Base-by-base conservation (phyloP, 2,888 invertebrate species). In the Dolomedes plantarius region DNA sequence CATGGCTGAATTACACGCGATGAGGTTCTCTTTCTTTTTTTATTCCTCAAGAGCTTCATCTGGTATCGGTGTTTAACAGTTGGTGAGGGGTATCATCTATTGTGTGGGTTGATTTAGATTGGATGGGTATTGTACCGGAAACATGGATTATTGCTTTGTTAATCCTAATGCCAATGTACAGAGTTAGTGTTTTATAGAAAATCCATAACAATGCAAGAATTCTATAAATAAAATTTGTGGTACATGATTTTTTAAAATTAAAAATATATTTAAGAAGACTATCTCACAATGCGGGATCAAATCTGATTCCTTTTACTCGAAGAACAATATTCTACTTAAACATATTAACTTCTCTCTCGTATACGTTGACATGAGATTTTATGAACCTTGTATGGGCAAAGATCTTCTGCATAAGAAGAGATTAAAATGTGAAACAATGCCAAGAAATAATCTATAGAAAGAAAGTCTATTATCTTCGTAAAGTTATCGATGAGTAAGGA, bases 1-100 rank as follows among this genome's bases (percentile, higher is more conserved):
- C 83, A 83, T 77, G 83, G 72, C 29, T 28, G 69, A 85, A 72
- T 77, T 85, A 85, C 83, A 85, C 77, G 73, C 77, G 67, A 85
- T 67, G 41, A 28, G 13, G 16, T 46, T 75, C 69, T 69, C 11
- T 46, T 65, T 71, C 31, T 82, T 82, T 76, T 76, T 76, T 36
- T 27, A 76, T 56, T 76, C 65, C n/a, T n/a, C n/a, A 67, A 50
- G 74, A 82, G 71, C 71, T 82, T 76, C 68, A 72, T 69, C 56
- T 41, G 62, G 41, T 72, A 78, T 73, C 31, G 76, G 32, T 77
- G 77, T 71, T 85, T 72, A 56, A 77, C 77, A 83, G 76, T 68
- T 41, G 28, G 41, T 32, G 64, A 50, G n/a, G 29, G 27, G 46
- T 71, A 71, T 69, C 76, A 36, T 72, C 77, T 27, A 85, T 85